Base-by-base conservation (phyloP, 2,797 vertebrate species). In the Ambastaia sidthimunki region DNA sequence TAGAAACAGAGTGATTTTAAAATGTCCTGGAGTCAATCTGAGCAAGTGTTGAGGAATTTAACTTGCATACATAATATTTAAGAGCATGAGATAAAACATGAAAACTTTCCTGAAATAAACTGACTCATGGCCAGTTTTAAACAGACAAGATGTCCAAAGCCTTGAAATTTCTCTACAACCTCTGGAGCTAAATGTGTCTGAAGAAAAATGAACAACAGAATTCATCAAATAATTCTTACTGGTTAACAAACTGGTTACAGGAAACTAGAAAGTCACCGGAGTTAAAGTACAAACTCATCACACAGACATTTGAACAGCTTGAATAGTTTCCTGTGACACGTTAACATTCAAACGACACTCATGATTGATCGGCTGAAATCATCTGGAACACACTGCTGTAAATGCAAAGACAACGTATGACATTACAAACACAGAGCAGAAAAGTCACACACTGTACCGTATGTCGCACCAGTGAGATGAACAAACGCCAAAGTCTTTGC, bases 391-490 rank as follows among this genome's bases (percentile, higher is more conserved):
- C 92, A 90, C 91, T 92, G 93, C 91, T 89, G 91, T 89, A 91
- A 89, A 90, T 88, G 88, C 83, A 87, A 93, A 92, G 91, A 90
- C 76, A 93, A 92, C 90, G 81, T 85, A 63, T 86, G 90, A 90
- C 89, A 86, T 89, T 91, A 90, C 54, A 86, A 92, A 93, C 89
- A 93, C 81, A 89, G 91, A 89, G 90, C 88, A 92, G 90, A 90
- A 87, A 89, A 80, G 80, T 68, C 90, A 92, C 88, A 92, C 91
- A 93, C 93, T 92, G 87, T 93, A 94, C 93, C 93, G 90, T 94
- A 86, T 87, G 83, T 76, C 85, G 90, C 89, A 90, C 90, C 87
- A 81, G 89, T 90, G 90, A 89, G 88, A 90, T 90, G 89, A 59
- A 90, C 87, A 90, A 90, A 85, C 91, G 88, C 84, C 90, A 91